Evolutionary conservation across 2,113 vertebrate genomes (phyloP), one percentile per base, ranked within the genome.

Genomic region (Cololabis saira): DNA sequence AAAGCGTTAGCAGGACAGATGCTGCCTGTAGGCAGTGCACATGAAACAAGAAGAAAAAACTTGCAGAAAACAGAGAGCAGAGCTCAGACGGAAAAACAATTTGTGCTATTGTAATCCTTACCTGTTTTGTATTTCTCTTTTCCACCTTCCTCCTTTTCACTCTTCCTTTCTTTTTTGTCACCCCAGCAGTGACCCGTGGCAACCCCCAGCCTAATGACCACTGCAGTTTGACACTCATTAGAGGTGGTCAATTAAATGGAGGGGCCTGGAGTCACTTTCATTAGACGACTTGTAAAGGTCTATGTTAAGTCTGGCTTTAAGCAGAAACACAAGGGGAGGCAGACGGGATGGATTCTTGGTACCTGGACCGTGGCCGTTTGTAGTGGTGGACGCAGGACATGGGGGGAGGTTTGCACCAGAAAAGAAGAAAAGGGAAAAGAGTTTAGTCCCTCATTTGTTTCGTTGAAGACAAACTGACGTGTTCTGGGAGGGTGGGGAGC

Each of bases 231-330:
- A 90, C 89, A 85, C 80, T 90, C 88, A 86, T 89, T 91, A 90
- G 86, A 90, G 85, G 85, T 86, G 89, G 61, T 88, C 88, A 88
- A 90, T 92, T 92, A 92, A 88, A 85, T 76, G 70, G 65, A 77
- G 76, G 76, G 82, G 71, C 74, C 74, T 12, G 15, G 71, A 90
- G 75, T 87, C 77, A 83, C 86, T 90, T 88, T 88, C 90, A 80
- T 87, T 88, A 84, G 80, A 50, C 9, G 18, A 74, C 87, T 87
- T 85, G 81, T 83, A 81, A 82, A 85, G 82, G 73, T 80, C 86
- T 88, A 73, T 87, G 88, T 88, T 74, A 37, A 59, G 82, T 80
- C 82, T 80, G 74, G 72, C 42, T 81, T 88, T 76, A 76, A 81
- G 79, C 64, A 67, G 64, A 74, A 70, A 76, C 65, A 76, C 48